Conservation (phyloP, 1,140 invertebrate species). For the Sinonovacula constricta region DNA sequence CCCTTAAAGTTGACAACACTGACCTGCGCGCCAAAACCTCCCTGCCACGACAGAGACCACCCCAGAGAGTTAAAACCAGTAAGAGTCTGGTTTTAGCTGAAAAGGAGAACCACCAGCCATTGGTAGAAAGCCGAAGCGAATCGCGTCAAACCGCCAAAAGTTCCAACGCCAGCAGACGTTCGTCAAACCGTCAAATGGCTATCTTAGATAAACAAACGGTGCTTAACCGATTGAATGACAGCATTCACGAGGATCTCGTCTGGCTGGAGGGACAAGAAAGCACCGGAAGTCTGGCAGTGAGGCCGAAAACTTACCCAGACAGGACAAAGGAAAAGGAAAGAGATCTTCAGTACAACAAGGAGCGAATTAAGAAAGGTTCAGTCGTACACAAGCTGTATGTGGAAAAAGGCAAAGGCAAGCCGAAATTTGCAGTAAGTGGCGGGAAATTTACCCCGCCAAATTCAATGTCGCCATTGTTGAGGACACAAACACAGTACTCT, state of each 20-base stretch:
- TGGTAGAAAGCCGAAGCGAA: constrained; percentile 41
- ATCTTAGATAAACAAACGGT: constrained; percentile 69
- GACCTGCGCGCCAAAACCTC: constrained; percentile 27
- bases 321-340: constrained; percentile 35
- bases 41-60: constrained; percentile 27
- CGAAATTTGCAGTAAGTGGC: constrained; percentile 64
- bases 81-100: constrained; percentile 6
- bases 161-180: constrained; percentile 28
- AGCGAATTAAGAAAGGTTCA: constrained; percentile 71
- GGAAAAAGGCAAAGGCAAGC: constrained; percentile 47
- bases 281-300: constrained; percentile 68
- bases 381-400: constrained; percentile 64
- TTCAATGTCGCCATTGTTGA: constrained; percentile 63
- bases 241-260: constrained; percentile 63
- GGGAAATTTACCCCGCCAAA: constrained; percentile 63
- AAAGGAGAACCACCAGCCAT: constrained; percentile 36
- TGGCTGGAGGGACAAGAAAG: constrained; percentile 64
- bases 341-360: constrained; percentile 59
- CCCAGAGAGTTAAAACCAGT: constrained; percentile 11
- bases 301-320: constrained; percentile 54
- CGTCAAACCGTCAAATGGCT: constrained; percentile 57
- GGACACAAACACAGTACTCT: constrained; percentile 72
- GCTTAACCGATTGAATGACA: constrained; percentile 58
- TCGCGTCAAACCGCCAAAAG: constrained; percentile 49
- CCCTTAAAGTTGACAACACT: constrained; percentile 9